Evolutionary conservation across 2,888 invertebrate species (phyloP).

Genomic region (Actias luna): DNA sequence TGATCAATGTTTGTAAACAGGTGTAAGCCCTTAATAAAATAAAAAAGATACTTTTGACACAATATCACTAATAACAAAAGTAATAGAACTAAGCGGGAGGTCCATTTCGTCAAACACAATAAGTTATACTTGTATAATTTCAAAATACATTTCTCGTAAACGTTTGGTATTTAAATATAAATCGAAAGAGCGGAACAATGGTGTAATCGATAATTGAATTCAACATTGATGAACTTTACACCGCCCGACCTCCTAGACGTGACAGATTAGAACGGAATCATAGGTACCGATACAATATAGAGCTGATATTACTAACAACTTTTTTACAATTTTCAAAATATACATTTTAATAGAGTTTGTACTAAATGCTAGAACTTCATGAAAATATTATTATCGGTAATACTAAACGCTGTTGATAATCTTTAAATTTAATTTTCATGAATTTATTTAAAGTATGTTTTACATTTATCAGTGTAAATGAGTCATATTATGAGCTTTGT

Average conservation of each 20-base stretch:
- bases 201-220: constrained; percentile 82
- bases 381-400: too few relatives aligned
- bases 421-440: too few relatives aligned
- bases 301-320: constrained; percentile 38
- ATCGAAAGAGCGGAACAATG: constrained; percentile 79
- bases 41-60: constrained; percentile 14
- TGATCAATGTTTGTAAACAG: too few relatives aligned
- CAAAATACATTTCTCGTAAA: constrained; percentile 79
- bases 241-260: constrained; percentile 78
- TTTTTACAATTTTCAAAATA: not conserved
- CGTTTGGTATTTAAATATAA: constrained; percentile 81
- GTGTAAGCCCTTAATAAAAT: too few relatives aligned
- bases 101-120: constrained; percentile 67
- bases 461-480: too few relatives aligned
- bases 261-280: constrained; percentile 81
- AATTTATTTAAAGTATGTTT: too few relatives aligned
- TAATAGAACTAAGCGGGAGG: constrained; percentile 59
- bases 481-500: too few relatives aligned
- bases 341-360: not conserved
- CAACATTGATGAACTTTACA: constrained; percentile 82
- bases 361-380: too few relatives aligned
- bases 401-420: too few relatives aligned
- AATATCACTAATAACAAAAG: constrained; percentile 24
- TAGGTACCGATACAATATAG: constrained; percentile 46
- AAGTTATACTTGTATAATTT: constrained; percentile 66